Conservation (phyloP, 2,113 vertebrate species). For the Anhinga rufa region DNA sequence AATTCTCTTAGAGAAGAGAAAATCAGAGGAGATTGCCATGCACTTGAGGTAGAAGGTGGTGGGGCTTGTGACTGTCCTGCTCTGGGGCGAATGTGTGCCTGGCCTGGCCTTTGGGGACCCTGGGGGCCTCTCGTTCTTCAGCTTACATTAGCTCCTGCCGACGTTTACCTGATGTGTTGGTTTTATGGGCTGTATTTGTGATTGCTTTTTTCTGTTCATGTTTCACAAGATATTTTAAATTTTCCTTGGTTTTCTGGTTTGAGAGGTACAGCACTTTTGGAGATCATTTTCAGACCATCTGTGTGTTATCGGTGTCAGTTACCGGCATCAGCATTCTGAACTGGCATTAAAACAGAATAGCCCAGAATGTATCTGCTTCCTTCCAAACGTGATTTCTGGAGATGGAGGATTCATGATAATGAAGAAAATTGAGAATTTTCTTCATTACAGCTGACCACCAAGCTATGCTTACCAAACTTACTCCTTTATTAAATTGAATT, state of each 20-base stretch:
- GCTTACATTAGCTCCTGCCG: not conserved
- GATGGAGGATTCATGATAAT: too few species aligned
- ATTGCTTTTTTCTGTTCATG: not conserved
- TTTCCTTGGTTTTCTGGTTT: not conserved
- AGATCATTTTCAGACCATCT: not conserved
- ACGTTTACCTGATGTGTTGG: not conserved
- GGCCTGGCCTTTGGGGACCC: not conserved
- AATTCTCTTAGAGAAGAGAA: not conserved
- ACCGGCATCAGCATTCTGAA: not conserved
- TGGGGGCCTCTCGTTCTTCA: not conserved
- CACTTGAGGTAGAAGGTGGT: not conserved
- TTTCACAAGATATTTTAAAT: not conserved
- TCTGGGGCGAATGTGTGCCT: not conserved
- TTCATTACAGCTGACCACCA: not conserved
- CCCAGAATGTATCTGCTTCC: not conserved
- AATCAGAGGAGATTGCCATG: not conserved
- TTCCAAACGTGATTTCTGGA: not conserved
- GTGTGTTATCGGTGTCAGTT: not conserved
- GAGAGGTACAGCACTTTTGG: not conserved
- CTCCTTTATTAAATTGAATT: not conserved
- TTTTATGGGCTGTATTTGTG: not conserved
- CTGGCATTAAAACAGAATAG: not conserved
- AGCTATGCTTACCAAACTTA: not conserved
- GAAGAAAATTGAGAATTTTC: not conserved
- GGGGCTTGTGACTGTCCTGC: not conserved